Conservation (phyloP, 2,888 invertebrate species). For the Sturmia bella region DNA sequence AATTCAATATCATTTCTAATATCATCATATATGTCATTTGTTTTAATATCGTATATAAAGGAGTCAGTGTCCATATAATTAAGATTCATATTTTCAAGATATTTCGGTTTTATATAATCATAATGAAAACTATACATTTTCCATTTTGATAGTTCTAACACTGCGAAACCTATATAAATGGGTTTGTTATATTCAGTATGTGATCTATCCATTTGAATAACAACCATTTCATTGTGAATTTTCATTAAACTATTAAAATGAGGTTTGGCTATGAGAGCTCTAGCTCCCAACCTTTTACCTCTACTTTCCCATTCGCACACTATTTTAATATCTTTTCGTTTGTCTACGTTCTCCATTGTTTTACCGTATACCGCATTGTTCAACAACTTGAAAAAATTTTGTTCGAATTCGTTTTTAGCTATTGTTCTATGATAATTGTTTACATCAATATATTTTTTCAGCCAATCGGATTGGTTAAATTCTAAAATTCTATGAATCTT, state of each 20-base stretch:
- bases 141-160: slow-evolving; percentile 18
- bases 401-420: not conserved
- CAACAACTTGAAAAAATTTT: slow-evolving; percentile 5
- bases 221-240: not conserved
- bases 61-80: too few relatives aligned
- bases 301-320: slow-evolving; percentile 5
- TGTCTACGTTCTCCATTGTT: slow-evolving; percentile 1
- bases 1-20: not conserved
- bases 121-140: slow-evolving; percentile 11
- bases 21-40: slow-evolving; percentile 8
- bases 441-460: slow-evolving; percentile 15
- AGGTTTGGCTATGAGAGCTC: not conserved
- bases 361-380: slow-evolving; percentile 7
- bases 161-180: slow-evolving; percentile 13
- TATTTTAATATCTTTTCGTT: slow-evolving; percentile 5
- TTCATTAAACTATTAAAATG: slow-evolving; percentile 18
- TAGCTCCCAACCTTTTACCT: not conserved
- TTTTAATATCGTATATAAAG: not conserved
- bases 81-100: too few relatives aligned
- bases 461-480: slow-evolving; percentile 1
- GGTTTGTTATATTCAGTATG: not conserved
- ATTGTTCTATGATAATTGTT: not conserved
- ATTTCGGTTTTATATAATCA: not conserved
- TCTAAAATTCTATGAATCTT: not conserved
- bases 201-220: slow-evolving; percentile 2